Base-by-base conservation (phyloP, 2,888 invertebrate species). In the Drosophila heteroneura region DNA sequence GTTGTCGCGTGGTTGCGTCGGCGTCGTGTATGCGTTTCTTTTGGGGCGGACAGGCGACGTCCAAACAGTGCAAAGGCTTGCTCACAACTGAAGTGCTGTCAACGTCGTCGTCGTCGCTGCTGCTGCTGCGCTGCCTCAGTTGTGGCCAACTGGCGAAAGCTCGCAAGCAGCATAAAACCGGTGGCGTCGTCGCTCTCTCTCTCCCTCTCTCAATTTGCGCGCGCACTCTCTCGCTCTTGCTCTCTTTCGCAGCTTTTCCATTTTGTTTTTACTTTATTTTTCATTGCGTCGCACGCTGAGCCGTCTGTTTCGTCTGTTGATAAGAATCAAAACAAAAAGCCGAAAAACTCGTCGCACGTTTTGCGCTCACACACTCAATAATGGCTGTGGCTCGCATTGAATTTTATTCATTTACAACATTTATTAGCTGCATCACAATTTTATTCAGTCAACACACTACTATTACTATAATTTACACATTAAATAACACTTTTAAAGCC, bases 251-350 rank as follows among this genome's bases (percentile, higher is more conserved):
- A 70, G 58, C 58, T 70, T 90, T 85, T 82, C 60, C 76, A 82
- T 71, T 86, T 88, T 90, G 90, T 90, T 90, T 85, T 85, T 76
- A 82, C 81, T 79, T 71, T 74, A 73, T 69, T 80, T 81, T 89
- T 88, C 72, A 79, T 85, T 74, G 74, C 69, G 61, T 6, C 63
- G 53, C 59, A 30, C 59, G 76, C 76, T 79, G 68, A 77, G 68
- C 37, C 49, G 77, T 76, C 86, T 88, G 83, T 63, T 80, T 76
- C 79, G 70, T 61, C 32, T 72, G 60, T 60, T 83, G 91, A 91
- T 91, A 90, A 90, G 90, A 91, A 91, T 91, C 90, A 91, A 91
- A 91, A 91, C 90, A 91, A 91, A 91, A 90, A 70, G 70, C 81
- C 79, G 76, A 82, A 88, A 85, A 53, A 57, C 70, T 59, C 51